phyloP scores from a whole-genome alignment of 2,888 invertebrate species.

The Sepiola atlantica region DNA sequence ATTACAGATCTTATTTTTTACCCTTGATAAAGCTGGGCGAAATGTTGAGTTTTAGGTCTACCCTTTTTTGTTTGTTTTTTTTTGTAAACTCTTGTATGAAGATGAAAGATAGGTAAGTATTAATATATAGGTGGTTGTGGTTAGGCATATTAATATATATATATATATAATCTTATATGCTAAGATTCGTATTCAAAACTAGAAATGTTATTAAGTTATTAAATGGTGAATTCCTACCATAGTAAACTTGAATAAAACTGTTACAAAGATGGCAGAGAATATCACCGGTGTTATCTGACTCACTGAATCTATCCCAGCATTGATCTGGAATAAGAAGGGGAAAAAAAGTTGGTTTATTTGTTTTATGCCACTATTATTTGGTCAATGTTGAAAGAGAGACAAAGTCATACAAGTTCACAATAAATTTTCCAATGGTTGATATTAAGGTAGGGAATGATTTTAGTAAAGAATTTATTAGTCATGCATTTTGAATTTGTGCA shows the following conservation, averaged over 20 bases:
- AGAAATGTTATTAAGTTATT: not conserved
- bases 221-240: constrained; percentile 40
- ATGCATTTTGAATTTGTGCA: not conserved
- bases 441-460: not conserved
- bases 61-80: too few species aligned
- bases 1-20: too few species aligned
- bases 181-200: not conserved
- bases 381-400: not conserved
- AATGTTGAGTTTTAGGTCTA: too few species aligned
- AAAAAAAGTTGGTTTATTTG: not conserved
- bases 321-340: constrained; percentile 40
- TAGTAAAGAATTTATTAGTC: not conserved
- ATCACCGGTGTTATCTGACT: not conserved
- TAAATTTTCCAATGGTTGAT: not conserved
- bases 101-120: too few species aligned
- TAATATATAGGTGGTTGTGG: too few species aligned
- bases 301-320: constrained; percentile 38
- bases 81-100: too few species aligned
- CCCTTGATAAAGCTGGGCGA: too few species aligned
- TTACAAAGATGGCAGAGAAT: constrained; percentile 42
- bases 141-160: too few species aligned
- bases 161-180: too few species aligned
- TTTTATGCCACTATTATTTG: not conserved
- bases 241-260: constrained; percentile 37
- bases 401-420: not conserved